A percentile compares a stretch with the other conserved stretches of the same genome.
phyloP scores from a whole-genome alignment of 2,113 vertebrate genomes.

The Uria lomvia region DNA sequence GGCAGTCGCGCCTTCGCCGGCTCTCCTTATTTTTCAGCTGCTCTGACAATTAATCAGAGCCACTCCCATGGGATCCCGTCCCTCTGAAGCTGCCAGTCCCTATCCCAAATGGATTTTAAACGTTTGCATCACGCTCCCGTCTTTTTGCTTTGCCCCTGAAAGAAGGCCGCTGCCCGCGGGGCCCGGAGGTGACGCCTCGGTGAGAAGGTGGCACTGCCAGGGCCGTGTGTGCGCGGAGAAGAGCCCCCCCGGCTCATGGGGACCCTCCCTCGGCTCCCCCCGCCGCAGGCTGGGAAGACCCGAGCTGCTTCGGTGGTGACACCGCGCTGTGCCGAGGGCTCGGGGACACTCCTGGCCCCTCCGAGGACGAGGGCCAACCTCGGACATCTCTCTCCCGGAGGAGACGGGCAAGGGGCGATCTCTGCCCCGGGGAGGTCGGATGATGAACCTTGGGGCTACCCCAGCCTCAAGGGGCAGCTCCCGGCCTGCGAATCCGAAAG shows the following conservation, averaged over 20 bases:
- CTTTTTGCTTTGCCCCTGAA: not conserved
- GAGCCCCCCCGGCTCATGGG: not conserved
- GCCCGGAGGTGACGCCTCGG: not conserved
- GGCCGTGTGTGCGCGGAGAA: not conserved
- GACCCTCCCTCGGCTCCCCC: not conserved
- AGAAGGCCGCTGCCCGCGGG: not conserved
- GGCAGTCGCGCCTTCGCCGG: not conserved
- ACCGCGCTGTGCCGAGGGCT: not conserved
- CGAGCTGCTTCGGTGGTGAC: not conserved
- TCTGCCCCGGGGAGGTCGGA: accelerated
- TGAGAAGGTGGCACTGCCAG: not conserved
- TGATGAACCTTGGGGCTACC: not conserved
- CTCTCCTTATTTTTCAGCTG: conserved; percentile 35
- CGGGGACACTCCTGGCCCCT: not conserved
- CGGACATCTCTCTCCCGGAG: not conserved
- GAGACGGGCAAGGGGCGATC: accelerated
- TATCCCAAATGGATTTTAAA: not conserved
- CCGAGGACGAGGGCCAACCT: not conserved
- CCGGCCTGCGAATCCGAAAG: accelerated
- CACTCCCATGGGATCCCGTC: not conserved
- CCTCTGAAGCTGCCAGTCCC: not conserved
- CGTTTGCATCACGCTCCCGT: not conserved
- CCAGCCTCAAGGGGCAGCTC: not conserved
- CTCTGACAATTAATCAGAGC: conserved; percentile 44
- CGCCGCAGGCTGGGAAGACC: accelerated